Evolutionary conservation across 1,140 invertebrate genomes (phyloP), one percentile per base, ranked within the genome.

Genomic region (Caenorhabditis inopinata): DNA sequence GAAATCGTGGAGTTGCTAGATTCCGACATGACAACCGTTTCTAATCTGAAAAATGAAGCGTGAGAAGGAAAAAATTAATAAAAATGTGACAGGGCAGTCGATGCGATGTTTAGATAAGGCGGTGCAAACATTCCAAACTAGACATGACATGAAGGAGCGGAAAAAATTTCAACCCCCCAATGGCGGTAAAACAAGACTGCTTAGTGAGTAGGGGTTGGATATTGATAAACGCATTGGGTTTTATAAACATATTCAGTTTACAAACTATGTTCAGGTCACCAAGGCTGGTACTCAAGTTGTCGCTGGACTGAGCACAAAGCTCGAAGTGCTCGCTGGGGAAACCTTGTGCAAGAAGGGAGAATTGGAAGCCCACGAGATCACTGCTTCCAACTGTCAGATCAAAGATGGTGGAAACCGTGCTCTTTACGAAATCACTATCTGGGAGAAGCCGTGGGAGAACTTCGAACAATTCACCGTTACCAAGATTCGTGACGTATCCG

Each of bases 371-470:
- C 29, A 76, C 27, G 73, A 81, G 74, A n/a, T 81, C 42, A 32
- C 25, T 27, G 53, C 74, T 14, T 42, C 38, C 29, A 75, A 75
- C 46, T 38, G 49, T n/a, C 42, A 76, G 18, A 9, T 76, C 38
- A 76, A 76, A 49, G 79, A 79, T 1, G 48, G 75, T 27, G 47
- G 32, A 27, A 51, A 62, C 32, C 32, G 79, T 46, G 74, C 74
- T 27, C 18, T 79, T 12, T 81, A 77, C 53, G 53, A 81, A 46
- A 53, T 81, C 38, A 53, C 62, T 25, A 18, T 81, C 42, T 81
- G 80, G 80, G 80, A 81, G 80, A 81, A 81, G 75, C 80, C 80
- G 18, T 81, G 80, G 80, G 80, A 81, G 76, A 81, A 81, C 62
- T 81, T 81, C 53, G 80, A 81, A 29, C 80, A 81, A 51, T 77